Evolutionary conservation across 2,888 invertebrate genomes (phyloP).

Genomic region (Drosophila crucigera): DNA sequence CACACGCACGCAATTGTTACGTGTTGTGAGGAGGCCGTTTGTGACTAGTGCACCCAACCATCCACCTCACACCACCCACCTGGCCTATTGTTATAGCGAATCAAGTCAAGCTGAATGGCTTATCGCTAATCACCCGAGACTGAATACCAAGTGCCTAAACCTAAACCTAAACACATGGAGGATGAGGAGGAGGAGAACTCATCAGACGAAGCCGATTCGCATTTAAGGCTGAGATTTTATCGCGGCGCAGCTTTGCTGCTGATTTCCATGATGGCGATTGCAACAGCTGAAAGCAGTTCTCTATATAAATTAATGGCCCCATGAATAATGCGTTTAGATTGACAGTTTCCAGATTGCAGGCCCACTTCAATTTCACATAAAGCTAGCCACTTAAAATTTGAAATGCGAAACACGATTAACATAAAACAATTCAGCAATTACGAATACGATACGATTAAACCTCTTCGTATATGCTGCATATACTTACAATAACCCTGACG

Average conservation of each 20-base stretch:
- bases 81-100: background rate
- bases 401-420: conserved; percentile 10
- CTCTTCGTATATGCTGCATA: background rate
- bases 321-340: conserved; percentile 1
- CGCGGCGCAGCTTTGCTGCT: conserved; percentile 1
- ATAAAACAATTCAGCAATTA: conserved; percentile 4
- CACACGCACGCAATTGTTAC: conserved; percentile 34
- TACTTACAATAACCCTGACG: background rate
- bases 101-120: conserved; percentile 16
- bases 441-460: background rate
- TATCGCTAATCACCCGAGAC: conserved; percentile 29
- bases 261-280: conserved; percentile 14
- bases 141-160: conserved; percentile 20
- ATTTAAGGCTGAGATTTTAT: conserved; percentile 10
- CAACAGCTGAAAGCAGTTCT: conserved; percentile 23
- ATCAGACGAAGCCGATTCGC: background rate
- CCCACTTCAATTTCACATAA: background rate
- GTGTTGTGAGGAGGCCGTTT: conserved; percentile 43
- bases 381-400: background rate
- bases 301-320: conserved; percentile 7
- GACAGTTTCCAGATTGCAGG: background rate
- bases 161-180: background rate
- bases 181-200: background rate
- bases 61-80: background rate
- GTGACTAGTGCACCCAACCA: background rate